phyloP scores from a whole-genome alignment of 1,140 invertebrate species.

The Brachionus rubens region DNA sequence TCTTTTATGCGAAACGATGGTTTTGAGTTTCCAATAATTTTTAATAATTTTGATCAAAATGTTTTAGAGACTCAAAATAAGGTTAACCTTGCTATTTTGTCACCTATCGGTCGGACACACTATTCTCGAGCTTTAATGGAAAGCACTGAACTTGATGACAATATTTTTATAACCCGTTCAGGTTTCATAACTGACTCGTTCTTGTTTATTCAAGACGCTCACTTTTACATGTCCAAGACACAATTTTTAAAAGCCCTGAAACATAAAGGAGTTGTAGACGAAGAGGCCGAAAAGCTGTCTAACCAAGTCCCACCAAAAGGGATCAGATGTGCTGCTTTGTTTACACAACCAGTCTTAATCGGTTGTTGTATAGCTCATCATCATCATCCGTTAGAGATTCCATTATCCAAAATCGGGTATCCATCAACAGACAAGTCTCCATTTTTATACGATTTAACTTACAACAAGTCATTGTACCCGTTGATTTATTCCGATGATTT shows the following conservation, averaged over 20 bases:
- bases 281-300: background rate
- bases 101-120: background rate
- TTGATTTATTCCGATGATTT: constrained; percentile 6
- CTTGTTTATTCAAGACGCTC: background rate
- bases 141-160: background rate
- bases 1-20: background rate
- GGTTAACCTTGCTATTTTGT: constrained; percentile 7
- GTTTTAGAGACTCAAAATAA: background rate
- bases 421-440: constrained; percentile 8
- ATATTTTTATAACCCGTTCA: background rate
- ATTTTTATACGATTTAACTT: constrained; percentile 3
- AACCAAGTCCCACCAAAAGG: background rate
- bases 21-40: background rate
- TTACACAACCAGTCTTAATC: background rate
- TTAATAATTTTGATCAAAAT: background rate
- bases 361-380: background rate
- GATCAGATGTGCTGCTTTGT: background rate
- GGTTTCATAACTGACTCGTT: background rate
- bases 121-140: background rate
- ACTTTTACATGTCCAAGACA: background rate
- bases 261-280: background rate
- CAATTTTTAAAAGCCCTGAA: background rate
- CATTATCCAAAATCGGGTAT: background rate
- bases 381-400: background rate
- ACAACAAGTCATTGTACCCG: background rate